Percentiles rank a stretch among this genome's conserved stretches.
phyloP scores from a whole-genome alignment of 92 coral and sea anemone species.

The Ricordea florida region DNA sequence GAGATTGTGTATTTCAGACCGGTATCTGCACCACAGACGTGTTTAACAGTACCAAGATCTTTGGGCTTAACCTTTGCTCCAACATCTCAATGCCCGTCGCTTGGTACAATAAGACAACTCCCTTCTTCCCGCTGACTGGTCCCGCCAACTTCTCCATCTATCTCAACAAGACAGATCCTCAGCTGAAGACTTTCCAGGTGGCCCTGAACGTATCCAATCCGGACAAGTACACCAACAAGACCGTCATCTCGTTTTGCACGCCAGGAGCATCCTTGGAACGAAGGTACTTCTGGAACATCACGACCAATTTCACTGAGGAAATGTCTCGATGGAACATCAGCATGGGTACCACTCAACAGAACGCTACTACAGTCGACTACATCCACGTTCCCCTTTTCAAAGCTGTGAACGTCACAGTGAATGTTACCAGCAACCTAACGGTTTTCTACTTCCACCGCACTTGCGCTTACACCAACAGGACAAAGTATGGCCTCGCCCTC shows the following conservation, averaged over 20 bases:
- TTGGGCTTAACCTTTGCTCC: conserved; percentile 62
- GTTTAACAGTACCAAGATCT: conserved; percentile 43
- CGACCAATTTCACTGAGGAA: conserved; percentile 19
- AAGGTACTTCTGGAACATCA: conserved; percentile 41
- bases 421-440: conserved; percentile 41
- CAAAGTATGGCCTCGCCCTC: conserved; percentile 32
- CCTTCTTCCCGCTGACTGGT: conserved; percentile 71
- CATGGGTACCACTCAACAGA: conserved; percentile 38
- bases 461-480: conserved; percentile 21
- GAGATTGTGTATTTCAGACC: conserved; percentile 24
- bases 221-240: conserved; percentile 45
- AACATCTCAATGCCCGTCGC: conserved; percentile 69
- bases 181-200: conserved; percentile 37
- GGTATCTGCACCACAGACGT: conserved; percentile 60
- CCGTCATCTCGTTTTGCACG: conserved; percentile 45
- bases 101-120: conserved; percentile 62
- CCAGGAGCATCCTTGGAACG: conserved; percentile 58
- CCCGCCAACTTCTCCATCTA: conserved; percentile 56
- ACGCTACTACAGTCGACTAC: conserved; percentile 38
- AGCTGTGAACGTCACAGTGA: conserved; percentile 52
- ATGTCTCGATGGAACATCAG: conserved; percentile 44
- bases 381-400: conserved; percentile 27
- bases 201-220: conserved; percentile 18
- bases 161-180: conserved; percentile 66
- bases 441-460: conserved; percentile 50